A percentile compares a stretch with the other conserved stretches of the same genome.
phyloP scores from a whole-genome alignment of 2,113 vertebrate species.

The Zosterops borbonicus region DNA sequence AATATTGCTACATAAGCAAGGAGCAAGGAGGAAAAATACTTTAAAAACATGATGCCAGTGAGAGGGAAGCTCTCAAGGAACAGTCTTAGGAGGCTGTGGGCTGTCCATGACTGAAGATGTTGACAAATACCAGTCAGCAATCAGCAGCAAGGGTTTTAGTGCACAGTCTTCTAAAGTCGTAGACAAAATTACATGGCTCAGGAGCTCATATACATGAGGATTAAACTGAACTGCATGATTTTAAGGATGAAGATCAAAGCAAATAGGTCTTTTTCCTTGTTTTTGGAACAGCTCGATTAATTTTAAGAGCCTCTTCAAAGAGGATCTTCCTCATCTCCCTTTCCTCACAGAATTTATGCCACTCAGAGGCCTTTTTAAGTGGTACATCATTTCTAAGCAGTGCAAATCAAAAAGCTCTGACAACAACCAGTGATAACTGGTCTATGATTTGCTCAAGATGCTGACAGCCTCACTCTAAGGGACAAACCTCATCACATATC shows the following conservation, averaged over 20 bases:
- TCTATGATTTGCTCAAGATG: not conserved
- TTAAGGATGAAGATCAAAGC: not conserved
- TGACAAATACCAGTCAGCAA: not conserved
- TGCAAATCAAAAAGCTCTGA: not conserved
- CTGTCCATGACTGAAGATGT: not conserved
- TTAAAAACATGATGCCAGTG: no score
- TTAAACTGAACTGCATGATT: not conserved
- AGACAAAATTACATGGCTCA: not conserved
- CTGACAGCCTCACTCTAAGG: not conserved
- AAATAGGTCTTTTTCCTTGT: not conserved
- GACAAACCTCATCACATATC: not conserved
- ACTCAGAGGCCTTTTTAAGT: not conserved
- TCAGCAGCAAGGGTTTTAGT: not conserved
- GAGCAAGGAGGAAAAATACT: no score
- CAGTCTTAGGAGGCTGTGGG: not conserved
- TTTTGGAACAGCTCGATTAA: not conserved
- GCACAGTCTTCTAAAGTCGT: not conserved
- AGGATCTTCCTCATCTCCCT: accelerated
- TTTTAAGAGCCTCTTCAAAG: not conserved
- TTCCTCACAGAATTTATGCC: not conserved
- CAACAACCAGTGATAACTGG: not conserved
- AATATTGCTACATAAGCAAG: no score
- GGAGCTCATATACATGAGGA: not conserved
- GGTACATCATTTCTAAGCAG: not conserved
- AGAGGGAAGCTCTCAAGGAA: not conserved